These are phyloP conservation scores for Semaprochilodus insignis DNA, from an alignment of 2,797 vertebrate species.

Conservation along the genomic window DNA sequence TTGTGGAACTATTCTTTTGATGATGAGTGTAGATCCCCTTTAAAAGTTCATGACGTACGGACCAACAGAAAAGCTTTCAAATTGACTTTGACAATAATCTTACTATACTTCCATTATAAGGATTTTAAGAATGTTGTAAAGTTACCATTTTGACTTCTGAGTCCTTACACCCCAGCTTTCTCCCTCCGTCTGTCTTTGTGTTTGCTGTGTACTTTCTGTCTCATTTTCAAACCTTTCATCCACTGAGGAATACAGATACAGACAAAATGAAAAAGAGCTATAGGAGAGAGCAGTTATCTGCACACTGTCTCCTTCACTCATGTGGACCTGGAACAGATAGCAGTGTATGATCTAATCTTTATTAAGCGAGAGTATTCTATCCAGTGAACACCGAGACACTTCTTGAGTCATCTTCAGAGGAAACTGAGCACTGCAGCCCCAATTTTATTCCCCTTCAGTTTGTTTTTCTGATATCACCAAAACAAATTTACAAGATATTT, in stretches of 20 bases:
- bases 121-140: too few species aligned
- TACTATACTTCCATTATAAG: too few species aligned
- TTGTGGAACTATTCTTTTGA: too few species aligned
- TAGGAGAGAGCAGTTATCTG: not conserved
- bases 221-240: slow-evolving; percentile 12
- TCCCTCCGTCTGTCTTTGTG: not conserved
- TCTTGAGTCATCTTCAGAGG: slow-evolving; percentile 9
- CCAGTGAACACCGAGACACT: not conserved
- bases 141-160: not conserved
- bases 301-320: not conserved
- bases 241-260: not conserved
- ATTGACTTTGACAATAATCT: too few species aligned
- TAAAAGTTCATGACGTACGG: too few species aligned
- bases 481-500: slow-evolving; percentile 14
- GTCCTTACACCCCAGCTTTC: not conserved
- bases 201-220: not conserved
- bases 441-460: not conserved
- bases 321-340: not conserved
- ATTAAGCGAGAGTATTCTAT: not conserved
- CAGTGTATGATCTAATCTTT: slow-evolving; percentile 8
- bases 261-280: not conserved
- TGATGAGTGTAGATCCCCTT: too few species aligned
- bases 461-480: not conserved
- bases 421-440: not conserved
- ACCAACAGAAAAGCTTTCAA: too few species aligned